phyloP scores from a whole-genome alignment of 2,113 vertebrate species.

The Dicentrarchus labrax region DNA sequence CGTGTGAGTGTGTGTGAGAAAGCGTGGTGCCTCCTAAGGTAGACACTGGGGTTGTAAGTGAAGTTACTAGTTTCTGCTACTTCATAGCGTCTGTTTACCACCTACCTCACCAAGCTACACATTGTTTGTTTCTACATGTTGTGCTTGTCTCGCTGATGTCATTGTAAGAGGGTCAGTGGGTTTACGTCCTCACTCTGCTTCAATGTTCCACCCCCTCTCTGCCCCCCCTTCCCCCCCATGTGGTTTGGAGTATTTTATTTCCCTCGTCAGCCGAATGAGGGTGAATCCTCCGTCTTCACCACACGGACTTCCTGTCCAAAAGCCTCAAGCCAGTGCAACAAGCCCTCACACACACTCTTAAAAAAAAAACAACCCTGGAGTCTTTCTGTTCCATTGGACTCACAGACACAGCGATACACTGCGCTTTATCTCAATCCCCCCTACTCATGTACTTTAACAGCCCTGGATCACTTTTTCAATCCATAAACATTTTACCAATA shows the following conservation, averaged over 20 bases:
- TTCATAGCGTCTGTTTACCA: constrained; percentile 9
- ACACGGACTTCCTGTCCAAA: constrained; percentile 68
- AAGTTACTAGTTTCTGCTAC: constrained; percentile 12
- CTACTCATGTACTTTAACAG: constrained; percentile 43
- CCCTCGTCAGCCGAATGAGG: constrained; percentile 63
- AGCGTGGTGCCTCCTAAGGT: too few relatives aligned
- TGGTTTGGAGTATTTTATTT: constrained; percentile 75
- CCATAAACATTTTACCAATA: constrained; percentile 29
- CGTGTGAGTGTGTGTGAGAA: background rate
- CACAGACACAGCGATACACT: constrained; percentile 17
- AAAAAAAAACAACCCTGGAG: constrained; percentile 4
- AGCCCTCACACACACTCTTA: constrained; percentile 33
- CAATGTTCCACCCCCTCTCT: constrained; percentile 51
- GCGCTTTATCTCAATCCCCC: constrained; percentile 45
- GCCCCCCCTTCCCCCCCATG: constrained; percentile 28
- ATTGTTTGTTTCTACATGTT: constrained; percentile 51
- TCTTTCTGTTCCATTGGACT: constrained; percentile 34
- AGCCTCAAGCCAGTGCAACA: constrained; percentile 54
- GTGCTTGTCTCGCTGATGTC: constrained; percentile 48
- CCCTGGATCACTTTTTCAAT: constrained; percentile 16
- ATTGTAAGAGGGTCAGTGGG: constrained; percentile 66
- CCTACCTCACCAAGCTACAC: constrained; percentile 8
- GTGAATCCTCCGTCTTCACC: constrained; percentile 70
- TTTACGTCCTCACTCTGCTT: constrained; percentile 66
- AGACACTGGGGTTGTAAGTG: background rate